A percentile compares a stretch with the other conserved stretches of the same genome.
These are phyloP conservation scores for Rafetus swinhoei DNA, from an alignment of 2,113 vertebrate species.

Conservation along the genomic window DNA sequence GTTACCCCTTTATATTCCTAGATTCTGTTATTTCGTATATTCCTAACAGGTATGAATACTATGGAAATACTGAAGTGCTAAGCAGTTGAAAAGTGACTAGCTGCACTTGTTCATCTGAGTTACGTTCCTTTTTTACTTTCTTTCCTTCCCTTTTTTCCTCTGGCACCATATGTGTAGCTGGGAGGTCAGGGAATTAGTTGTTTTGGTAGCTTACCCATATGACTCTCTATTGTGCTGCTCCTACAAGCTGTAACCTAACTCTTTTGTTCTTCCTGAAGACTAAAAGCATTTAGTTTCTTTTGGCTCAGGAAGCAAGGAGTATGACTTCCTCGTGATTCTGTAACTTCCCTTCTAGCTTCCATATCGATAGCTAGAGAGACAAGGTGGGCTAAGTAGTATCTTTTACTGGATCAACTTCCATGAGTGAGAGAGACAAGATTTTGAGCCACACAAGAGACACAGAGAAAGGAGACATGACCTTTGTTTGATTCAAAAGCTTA, in stretches of 20 bases:
- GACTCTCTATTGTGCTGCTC: slow-evolving; percentile 36
- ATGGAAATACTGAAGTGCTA: slow-evolving; percentile 3
- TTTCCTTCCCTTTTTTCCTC: not conserved
- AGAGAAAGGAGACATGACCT: not conserved
- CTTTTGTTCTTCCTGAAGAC: slow-evolving; percentile 46
- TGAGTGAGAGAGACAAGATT: not conserved
- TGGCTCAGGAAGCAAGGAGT: slow-evolving; percentile 47
- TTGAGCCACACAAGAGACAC: not conserved
- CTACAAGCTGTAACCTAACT: not conserved
- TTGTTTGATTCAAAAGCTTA: not conserved
- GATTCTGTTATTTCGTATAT: not conserved
- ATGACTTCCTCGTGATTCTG: slow-evolving; percentile 3
- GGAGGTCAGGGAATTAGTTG: slow-evolving; percentile 49
- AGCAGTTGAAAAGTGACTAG: slow-evolving; percentile 20
- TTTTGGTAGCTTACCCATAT: slow-evolving; percentile 26
- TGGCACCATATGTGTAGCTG: slow-evolving; percentile 25
- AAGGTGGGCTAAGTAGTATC: not conserved
- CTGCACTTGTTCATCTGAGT: slow-evolving; percentile 51
- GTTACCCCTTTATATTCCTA: too few species aligned
- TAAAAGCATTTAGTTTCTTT: slow-evolving; percentile 28
- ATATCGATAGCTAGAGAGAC: slow-evolving; percentile 9
- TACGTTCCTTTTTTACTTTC: slow-evolving; percentile 3
- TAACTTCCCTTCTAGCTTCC: slow-evolving; percentile 2
- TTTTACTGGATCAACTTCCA: not conserved
- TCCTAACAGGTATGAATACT: slow-evolving; percentile 8